Base-by-base conservation (phyloP, 2,113 vertebrate genomes). In the Trogon surrucura region DNA sequence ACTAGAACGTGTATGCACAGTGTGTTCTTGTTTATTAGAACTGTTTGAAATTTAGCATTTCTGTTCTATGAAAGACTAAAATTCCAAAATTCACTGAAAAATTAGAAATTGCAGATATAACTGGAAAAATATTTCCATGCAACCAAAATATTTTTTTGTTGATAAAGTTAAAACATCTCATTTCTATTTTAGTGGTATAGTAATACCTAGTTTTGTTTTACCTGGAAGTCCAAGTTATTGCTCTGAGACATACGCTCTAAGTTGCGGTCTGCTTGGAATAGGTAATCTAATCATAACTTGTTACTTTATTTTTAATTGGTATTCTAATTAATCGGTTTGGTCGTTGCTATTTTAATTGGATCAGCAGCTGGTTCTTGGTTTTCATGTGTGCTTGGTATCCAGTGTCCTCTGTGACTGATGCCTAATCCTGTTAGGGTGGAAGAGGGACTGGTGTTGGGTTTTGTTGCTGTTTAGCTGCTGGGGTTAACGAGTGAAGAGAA, bases 171-270 rank as follows among this genome's bases (percentile, higher is more conserved):
- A 71, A 81, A 73, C 9, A 22, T 70, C 88, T 81, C 2, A 4
- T 44, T 82, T 74, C 27, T 11, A n/a, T 60, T 77, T 57, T 36
- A 10, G 0, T 38, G 13, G 6, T 51, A 47, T 23, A 64, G 9
- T 32, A 27, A 36, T 21, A 10, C 2, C 0, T 54, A 3, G 21
- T 67, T 66, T 69, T 30, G 2, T 58, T 80, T 51, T 27, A 48
- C 16, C 16, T 70, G 72, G 32, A 60, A 58, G 66, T 70, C 15
- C 23, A 62, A 25, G 26, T 12, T 70, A 22, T 20, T 45, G 16
- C 11, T 50, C 29, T 10, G 20, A 77, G 38, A 38, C 2, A 30
- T 4, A 4, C 0, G 0, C 4, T 77, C n/a, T 53, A 64, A 20
- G 53, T 26, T 10, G 13, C 7, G 19, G 14, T 25, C 4, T 11